Evolutionary conservation across 2,888 invertebrate genomes (phyloP).

Genomic region (Penaeus monodon): DNA sequence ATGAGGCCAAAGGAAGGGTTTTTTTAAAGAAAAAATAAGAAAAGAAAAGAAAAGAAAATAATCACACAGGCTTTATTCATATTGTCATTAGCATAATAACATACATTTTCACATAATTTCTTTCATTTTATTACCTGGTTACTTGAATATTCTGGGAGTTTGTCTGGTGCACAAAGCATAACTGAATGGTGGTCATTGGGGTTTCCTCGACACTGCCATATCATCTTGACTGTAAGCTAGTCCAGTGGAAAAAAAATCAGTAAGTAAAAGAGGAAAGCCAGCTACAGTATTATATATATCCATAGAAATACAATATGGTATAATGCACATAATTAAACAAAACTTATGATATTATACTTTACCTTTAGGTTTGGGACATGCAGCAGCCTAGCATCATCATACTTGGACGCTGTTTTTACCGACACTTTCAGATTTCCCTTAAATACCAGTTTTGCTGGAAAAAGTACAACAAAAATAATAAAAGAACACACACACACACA

Average conservation of each 20-base stretch:
- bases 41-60: not conserved
- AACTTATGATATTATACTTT: not conserved
- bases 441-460: conserved; percentile 56
- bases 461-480: not conserved
- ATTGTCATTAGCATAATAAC: not conserved
- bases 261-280: not conserved
- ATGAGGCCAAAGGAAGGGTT: not conserved
- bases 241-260: not conserved
- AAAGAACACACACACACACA: not conserved
- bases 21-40: not conserved
- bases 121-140: conserved; percentile 75
- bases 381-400: conserved; percentile 95
- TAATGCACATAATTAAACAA: too few species aligned
- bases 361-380: conserved; percentile 87
- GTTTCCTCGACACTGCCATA: conserved; percentile 93
- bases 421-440: conserved; percentile 87
- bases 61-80: not conserved
- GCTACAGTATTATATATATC: not conserved
- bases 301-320: too few species aligned
- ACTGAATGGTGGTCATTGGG: conserved; percentile 96
- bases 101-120: not conserved
- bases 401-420: conserved; percentile 97
- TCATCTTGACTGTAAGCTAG: conserved; percentile 81
- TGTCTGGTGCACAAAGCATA: conserved; percentile 94
- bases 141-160: conserved; percentile 95